phyloP scores from a whole-genome alignment of 2,797 vertebrate genomes.

The Chromis chromis region DNA sequence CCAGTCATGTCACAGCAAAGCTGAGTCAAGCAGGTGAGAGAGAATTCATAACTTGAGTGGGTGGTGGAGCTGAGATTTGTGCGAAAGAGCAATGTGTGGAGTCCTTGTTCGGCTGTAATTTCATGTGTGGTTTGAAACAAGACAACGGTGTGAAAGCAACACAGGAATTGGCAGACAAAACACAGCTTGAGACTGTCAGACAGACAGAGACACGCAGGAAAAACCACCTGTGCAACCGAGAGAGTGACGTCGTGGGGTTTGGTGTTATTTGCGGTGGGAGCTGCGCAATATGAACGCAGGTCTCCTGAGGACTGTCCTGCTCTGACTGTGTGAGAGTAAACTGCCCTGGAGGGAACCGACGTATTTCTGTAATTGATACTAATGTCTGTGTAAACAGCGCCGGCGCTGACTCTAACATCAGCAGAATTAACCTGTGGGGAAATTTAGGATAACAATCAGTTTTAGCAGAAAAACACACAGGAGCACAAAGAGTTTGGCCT shows the following conservation, averaged over 20 bases:
- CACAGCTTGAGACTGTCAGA: not conserved
- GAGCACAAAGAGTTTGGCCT: slow-evolving; percentile 4
- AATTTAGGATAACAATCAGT: slow-evolving; percentile 16
- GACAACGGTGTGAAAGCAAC: slow-evolving; percentile 4
- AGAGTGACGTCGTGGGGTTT: slow-evolving; percentile 29
- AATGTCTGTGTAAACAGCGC: slow-evolving; percentile 77
- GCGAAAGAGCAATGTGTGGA: not conserved
- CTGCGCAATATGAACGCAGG: slow-evolving; percentile 47
- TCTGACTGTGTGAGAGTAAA: slow-evolving; percentile 46
- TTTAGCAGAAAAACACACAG: slow-evolving; percentile 21
- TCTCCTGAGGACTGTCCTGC: slow-evolving; percentile 44
- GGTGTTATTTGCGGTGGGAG: slow-evolving; percentile 49
- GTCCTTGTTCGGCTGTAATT: slow-evolving; percentile 12
- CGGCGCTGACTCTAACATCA: slow-evolving; percentile 56
- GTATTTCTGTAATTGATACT: slow-evolving; percentile 73
- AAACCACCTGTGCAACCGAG: slow-evolving; percentile 21
- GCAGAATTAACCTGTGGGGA: slow-evolving; percentile 58
- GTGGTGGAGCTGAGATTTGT: slow-evolving; percentile 21
- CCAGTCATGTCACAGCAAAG: not conserved
- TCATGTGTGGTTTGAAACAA: slow-evolving; percentile 14
- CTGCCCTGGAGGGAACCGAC: slow-evolving; percentile 41
- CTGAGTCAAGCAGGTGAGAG: slow-evolving; percentile 3
- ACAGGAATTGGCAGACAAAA: slow-evolving; percentile 20
- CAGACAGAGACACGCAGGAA: slow-evolving; percentile 12
- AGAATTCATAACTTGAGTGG: slow-evolving; percentile 5